These are phyloP conservation scores for Drosophila azteca DNA, from an alignment of 1,140 invertebrate genomes.

Conservation along the genomic window DNA sequence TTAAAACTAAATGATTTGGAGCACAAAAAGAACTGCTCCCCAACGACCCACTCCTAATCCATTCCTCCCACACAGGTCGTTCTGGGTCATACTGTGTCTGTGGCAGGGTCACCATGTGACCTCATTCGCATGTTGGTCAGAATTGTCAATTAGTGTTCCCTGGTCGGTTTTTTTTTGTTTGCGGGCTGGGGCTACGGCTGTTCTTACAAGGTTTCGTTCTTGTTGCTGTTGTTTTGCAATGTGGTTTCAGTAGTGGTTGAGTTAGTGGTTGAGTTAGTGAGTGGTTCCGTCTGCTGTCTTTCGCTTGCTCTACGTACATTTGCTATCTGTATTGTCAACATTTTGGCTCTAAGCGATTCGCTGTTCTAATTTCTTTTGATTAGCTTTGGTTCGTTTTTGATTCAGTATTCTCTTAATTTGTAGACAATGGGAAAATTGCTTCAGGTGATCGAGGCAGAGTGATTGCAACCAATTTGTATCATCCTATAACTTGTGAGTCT, in stretches of 20 bases:
- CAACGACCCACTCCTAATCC: background rate
- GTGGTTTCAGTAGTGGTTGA: too few relatives aligned
- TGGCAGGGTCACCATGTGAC: slow-evolving; percentile 19
- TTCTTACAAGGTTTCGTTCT: background rate
- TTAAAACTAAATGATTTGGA: slow-evolving; percentile 52
- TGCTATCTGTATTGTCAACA: slow-evolving; percentile 46
- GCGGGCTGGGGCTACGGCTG: too few relatives aligned
- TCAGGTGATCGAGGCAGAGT: too few relatives aligned
- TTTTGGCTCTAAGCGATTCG: slow-evolving; percentile 14
- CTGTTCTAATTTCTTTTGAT: slow-evolving; percentile 27
- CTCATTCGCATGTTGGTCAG: slow-evolving; percentile 54
- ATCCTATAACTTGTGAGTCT: too few relatives aligned
- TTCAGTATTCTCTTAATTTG: background rate
- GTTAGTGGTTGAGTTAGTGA: slow-evolving; percentile 42
- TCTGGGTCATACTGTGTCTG: slow-evolving; percentile 6
- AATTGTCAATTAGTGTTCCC: slow-evolving; percentile 49
- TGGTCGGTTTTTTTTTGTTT: slow-evolving; percentile 14
- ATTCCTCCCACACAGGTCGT: background rate
- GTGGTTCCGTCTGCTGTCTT: slow-evolving; percentile 19
- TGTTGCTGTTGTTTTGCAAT: slow-evolving; percentile 36
- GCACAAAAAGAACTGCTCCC: slow-evolving; percentile 22
- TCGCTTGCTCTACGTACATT: background rate
- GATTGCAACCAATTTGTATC: too few relatives aligned
- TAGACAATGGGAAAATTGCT: too few relatives aligned
- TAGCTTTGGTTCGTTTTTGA: background rate